Evolutionary conservation across 2,797 vertebrate genomes (phyloP).

Genomic region (Lacerta agilis): DNA sequence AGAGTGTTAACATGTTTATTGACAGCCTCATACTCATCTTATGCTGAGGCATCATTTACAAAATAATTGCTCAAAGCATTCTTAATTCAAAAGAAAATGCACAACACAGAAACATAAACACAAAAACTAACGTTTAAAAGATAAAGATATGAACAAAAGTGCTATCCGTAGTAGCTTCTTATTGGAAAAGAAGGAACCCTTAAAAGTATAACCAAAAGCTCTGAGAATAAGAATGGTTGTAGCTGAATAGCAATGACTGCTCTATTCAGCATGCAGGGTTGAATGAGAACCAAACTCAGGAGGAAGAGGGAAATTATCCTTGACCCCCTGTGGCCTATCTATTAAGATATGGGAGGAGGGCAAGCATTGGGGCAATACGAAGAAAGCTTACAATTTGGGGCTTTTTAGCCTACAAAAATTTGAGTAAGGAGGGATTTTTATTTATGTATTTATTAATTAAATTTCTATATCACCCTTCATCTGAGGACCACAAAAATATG

Average conservation of each 20-base stretch:
- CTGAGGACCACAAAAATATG: no score
- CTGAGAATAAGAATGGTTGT: neutral
- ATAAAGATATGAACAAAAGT: neutral
- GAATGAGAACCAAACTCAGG: neutral
- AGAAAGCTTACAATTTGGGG: no score
- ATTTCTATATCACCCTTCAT: no score
- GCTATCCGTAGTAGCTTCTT: neutral
- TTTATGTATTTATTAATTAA: no score
- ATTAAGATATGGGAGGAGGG: neutral
- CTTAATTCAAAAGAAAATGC: slow-evolving; percentile 17
- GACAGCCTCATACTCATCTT: neutral
- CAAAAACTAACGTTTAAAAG: neutral
- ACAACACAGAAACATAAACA: neutral
- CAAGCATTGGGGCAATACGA: neutral
- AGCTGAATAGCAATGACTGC: neutral
- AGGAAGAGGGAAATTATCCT: neutral
- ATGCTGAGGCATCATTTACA: neutral
- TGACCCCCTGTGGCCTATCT: neutral
- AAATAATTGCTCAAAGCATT: slow-evolving; percentile 29
- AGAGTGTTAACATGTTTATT: neutral
- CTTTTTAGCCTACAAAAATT: no score
- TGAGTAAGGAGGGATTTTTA: no score
- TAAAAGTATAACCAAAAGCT: neutral
- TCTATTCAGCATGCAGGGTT: neutral
- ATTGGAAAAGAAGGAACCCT: neutral